Base-by-base conservation (phyloP, 2,888 invertebrate species). In the Actias luna region DNA sequence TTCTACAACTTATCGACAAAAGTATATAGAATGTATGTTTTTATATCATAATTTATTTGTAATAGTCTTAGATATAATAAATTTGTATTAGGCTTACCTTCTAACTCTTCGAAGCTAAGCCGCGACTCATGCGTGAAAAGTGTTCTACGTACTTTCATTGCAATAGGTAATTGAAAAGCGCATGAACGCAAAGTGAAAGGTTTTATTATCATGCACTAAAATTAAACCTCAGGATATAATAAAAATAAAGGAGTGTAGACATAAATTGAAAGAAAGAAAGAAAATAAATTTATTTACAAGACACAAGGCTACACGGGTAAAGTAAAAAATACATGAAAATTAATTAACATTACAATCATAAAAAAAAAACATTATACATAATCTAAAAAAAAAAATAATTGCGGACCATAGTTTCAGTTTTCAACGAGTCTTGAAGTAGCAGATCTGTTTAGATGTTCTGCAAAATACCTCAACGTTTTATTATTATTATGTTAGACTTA, bases 391-490 rank as follows among this genome's bases (percentile, higher is more conserved):
- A n/a, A n/a, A n/a, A n/a, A n/a, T n/a, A n/a, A n/a, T 58, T 60
- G 57, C 61, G 64, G 60, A 60, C n/a, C 36, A 60, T 25, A 65
- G 64, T 66, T 68, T 65, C 59, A 65, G 55, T 36, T 63, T 61
- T 8, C 55, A 60, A 62, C 64, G 59, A 67, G 60, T 65, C 69
- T 66, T 66, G 42, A 18, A 70, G 70, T 67, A 68, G 52, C 27
- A 2, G 70, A 63, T 69, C 64, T 67, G 66, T 65, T 66, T 67
- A 72, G 71, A 76, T 68, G 64, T 66, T 70, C 78, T 79, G 77
- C 79, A 78, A 70, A 42, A 8, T 42, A 42, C 18, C 7, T 18
- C 7, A 42, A n/a, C 18, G 4, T 18, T 33, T 42, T 8, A 18
- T 8, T 42, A 42, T 42, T 8, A 18, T 8, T 42, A 42, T 18